Evolutionary conservation across 2,797 vertebrate species (phyloP).

Genomic region (Avahi laniger): DNA sequence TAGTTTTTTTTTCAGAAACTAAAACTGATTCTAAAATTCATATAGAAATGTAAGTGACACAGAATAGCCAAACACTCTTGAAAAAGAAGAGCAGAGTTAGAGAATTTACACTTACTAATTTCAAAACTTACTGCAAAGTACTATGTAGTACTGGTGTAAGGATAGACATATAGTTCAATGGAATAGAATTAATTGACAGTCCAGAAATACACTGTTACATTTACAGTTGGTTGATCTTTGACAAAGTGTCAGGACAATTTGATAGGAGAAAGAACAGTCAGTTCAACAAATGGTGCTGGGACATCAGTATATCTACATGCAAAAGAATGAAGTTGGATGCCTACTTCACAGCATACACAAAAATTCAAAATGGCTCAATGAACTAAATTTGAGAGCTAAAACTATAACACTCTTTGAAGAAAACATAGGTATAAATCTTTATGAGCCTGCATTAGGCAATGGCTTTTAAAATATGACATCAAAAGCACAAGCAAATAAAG

Average conservation of each 20-base stretch:
- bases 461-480: background rate
- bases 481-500: background rate
- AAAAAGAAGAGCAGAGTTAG: background rate
- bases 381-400: background rate
- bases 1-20: background rate
- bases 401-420: background rate
- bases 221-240: background rate
- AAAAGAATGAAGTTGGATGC: background rate
- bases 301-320: background rate
- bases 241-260: background rate
- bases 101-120: background rate
- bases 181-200: background rate
- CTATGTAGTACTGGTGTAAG: background rate
- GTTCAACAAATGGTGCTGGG: background rate
- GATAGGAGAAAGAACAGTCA: background rate
- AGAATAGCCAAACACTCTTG: background rate
- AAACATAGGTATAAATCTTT: background rate
- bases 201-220: background rate
- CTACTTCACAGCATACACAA: background rate
- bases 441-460: background rate
- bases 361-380: background rate
- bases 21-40: constrained; percentile 2
- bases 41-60: background rate
- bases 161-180: background rate
- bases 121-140: background rate